Evolutionary conservation across 1,140 invertebrate species (phyloP).

Genomic region (Carposina sasakii): DNA sequence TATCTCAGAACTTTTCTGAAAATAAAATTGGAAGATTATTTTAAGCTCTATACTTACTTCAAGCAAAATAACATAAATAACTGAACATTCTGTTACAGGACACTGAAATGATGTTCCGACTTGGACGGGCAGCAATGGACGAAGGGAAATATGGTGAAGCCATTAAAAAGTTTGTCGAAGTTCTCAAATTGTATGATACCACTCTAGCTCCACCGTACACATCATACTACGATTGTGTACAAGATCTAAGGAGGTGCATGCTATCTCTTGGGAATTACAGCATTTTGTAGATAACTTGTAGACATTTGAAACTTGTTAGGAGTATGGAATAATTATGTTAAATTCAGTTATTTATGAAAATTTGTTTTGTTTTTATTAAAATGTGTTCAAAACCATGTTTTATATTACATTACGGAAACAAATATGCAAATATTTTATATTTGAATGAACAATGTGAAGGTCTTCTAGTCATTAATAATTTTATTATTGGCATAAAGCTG

Average conservation of each 20-base stretch:
- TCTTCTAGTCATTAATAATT: too few species aligned
- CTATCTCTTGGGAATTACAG: constrained; percentile 78
- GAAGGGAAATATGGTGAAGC: constrained; percentile 77
- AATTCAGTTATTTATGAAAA: constrained; percentile 25
- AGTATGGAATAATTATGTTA: constrained; percentile 17
- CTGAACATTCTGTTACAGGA: constrained; percentile 68
- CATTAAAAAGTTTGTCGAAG: constrained; percentile 79
- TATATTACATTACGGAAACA: neutral
- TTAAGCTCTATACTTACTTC: too few species aligned
- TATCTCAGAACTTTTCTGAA: constrained; percentile 3
- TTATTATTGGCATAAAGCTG: too few species aligned
- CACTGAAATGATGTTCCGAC: constrained; percentile 80
- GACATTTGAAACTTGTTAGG: too few species aligned
- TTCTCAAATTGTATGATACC: constrained; percentile 80
- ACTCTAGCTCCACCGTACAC: constrained; percentile 83
- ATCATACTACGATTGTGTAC: constrained; percentile 88
- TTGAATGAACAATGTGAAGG: neutral
- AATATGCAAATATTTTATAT: neutral
- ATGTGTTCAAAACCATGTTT: neutral
- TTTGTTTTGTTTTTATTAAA: neutral
- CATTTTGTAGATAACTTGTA: too few species aligned
- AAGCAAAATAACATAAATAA: too few species aligned
- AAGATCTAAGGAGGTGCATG: constrained; percentile 83
- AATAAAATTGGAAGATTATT: too few species aligned
- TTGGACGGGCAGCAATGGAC: constrained; percentile 77